Percentiles rank a stretch among this genome's conserved stretches.
Evolutionary conservation across 2,797 vertebrate genomes (phyloP).

Genomic region (Pteronotus mesoamericanus): DNA sequence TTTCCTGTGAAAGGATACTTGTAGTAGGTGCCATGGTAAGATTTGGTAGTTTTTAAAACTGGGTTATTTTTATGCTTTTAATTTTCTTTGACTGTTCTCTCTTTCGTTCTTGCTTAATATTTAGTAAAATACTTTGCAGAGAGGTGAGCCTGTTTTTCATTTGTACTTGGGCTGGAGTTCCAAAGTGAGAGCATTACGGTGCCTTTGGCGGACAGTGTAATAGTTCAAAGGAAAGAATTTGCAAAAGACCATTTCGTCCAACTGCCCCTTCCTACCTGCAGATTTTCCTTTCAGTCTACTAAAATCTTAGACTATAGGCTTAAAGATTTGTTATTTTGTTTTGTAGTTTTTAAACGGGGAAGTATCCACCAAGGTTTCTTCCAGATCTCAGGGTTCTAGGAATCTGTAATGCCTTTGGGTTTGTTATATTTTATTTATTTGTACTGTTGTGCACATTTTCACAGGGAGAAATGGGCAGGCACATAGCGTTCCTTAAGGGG

Average conservation of each 20-base stretch:
- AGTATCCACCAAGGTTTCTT: neutral
- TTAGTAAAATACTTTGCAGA: neutral
- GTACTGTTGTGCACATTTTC: neutral
- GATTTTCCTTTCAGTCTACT: neutral
- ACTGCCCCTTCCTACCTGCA: neutral
- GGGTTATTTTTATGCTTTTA: neutral
- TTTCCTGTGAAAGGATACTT: neutral
- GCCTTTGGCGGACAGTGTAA: neutral
- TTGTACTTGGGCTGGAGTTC: neutral
- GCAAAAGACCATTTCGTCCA: neutral
- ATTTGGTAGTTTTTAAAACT: neutral
- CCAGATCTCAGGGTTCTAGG: neutral
- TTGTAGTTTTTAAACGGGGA: neutral
- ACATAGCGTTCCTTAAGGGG: neutral
- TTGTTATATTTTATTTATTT: neutral
- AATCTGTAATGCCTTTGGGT: neutral
- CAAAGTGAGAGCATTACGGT: neutral
- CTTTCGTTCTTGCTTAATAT: constrained; percentile 3
- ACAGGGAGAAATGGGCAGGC: neutral
- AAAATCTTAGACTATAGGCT: neutral
- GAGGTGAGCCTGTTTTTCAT: neutral
- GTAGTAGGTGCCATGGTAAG: constrained; percentile 55
- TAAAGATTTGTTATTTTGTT: neutral
- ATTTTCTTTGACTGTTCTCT: neutral
- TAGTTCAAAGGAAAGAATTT: neutral